phyloP scores from a whole-genome alignment of 2,888 invertebrate genomes.

The Encarsia formosa region DNA sequence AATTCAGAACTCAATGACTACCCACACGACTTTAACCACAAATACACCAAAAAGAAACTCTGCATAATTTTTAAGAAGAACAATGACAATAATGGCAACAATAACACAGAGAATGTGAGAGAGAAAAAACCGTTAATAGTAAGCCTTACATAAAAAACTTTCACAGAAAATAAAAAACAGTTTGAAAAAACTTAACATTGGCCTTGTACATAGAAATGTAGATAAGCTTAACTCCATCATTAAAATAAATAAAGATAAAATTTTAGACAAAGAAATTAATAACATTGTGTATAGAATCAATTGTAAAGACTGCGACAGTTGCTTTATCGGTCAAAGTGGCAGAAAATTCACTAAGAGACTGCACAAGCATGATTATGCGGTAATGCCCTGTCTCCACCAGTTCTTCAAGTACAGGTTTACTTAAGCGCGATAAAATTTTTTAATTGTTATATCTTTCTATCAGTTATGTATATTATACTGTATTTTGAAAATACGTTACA shows the following conservation, averaged over 20 bases:
- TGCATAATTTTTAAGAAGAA: too few relatives aligned
- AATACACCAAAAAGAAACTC: neutral
- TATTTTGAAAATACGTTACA: too few relatives aligned
- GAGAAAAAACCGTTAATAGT: neutral
- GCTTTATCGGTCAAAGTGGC: neutral
- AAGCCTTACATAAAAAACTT: neutral
- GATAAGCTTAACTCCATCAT: neutral
- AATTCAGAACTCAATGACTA: neutral
- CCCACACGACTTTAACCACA: neutral
- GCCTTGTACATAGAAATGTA: neutral
- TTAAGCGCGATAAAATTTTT: too few relatives aligned
- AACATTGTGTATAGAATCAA: neutral
- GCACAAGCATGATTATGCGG: neutral
- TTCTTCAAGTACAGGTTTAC: too few relatives aligned
- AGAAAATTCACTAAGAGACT: neutral
- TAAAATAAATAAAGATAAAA: neutral
- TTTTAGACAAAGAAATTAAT: neutral
- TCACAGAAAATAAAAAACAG: neutral
- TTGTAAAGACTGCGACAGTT: neutral
- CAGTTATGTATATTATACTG: too few relatives aligned
- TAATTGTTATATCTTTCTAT: too few relatives aligned
- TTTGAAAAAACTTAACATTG: neutral
- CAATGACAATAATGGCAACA: too few relatives aligned
- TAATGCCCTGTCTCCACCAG: too few relatives aligned
- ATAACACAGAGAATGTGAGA: neutral